Base-by-base conservation (phyloP, 1,140 invertebrate genomes). In the Zaprionus africanus region DNA sequence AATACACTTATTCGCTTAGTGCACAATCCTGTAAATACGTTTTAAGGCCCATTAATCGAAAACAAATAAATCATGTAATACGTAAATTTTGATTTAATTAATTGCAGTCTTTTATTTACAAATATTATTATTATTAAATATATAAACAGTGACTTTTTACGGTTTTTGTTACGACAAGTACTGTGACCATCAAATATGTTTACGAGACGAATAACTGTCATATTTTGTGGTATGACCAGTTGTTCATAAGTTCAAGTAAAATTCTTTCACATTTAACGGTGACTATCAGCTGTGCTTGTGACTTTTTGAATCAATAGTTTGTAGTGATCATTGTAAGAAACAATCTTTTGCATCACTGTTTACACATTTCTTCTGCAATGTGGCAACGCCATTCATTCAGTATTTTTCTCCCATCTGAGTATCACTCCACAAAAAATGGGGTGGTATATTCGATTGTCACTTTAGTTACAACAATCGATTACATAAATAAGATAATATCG, bases 11-110 rank as follows among this genome's bases (percentile, higher is more conserved):
- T 78, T 88, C 74, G 81, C 84, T 81, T 78, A 79, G 69, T 87
- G 81, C 84, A 87, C 84, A 88, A 83, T 65, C 81, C 76, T 87
- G 84, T 87, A 87, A 78, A 87, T 87, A 87, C 88, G 84, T 87
- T 87, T 87, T 88, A 83, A 87, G 63, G 60, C 67, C 57, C 46
- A 66, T 76, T 86, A 66, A 59, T 71, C 69, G 70, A 72, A 71
- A 65, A 82, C 28, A 74, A 62, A 62, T 87, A 87, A 83, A 83
- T 36, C 6, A 80, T 87, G 60, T 80, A 88, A 79, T 86, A 87
- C 73, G 19, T 74, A 79, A 7, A 82, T 79, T 81, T 84, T 78
- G 75, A 57, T 26, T 71, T 4, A 57, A 70, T 11, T 31, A 17
- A 1, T 51, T 31, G 1, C 36, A 41, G 17, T 34, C 19, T 64